Percentiles rank a stretch among this genome's conserved stretches.
These are phyloP conservation scores for Morinoia aosen DNA, from an alignment of 2,888 invertebrate species.

Conservation along the genomic window DNA sequence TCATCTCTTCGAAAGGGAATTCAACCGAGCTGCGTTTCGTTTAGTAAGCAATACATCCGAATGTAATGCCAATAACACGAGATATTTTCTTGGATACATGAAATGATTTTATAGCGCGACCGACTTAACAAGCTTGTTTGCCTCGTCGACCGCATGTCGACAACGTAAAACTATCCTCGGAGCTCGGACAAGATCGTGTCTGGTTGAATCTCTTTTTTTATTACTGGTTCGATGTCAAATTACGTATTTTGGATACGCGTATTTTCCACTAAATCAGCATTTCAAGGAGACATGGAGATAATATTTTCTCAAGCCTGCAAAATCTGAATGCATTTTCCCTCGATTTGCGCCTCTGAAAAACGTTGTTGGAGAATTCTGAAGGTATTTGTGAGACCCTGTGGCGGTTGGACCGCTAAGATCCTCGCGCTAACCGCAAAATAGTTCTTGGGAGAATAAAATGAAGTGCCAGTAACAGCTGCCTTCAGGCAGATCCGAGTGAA, in stretches of 20 bases:
- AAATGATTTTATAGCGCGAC: no score
- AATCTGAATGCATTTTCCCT: neutral
- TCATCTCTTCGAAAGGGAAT: no score
- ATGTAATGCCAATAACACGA: no score
- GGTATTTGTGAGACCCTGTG: neutral
- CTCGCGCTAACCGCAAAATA: neutral
- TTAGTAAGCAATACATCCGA: no score
- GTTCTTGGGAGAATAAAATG: neutral
- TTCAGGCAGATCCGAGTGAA: neutral
- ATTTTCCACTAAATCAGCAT: neutral
- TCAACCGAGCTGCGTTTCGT: no score
- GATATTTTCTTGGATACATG: no score
- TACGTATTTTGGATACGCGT: neutral
- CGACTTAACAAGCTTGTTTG: no score
- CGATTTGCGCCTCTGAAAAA: neutral
- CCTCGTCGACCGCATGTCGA: no score
- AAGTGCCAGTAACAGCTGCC: conserved; percentile 17
- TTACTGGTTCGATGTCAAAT: neutral
- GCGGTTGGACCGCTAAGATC: neutral
- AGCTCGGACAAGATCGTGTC: no score
- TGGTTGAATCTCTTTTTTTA: no score
- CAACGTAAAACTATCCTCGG: no score
- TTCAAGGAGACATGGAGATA: neutral
- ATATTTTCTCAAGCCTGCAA: neutral
- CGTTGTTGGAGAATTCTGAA: neutral